These are phyloP conservation scores for Cynoglossus semilaevis DNA, from an alignment of 2,113 vertebrate species.

Conservation along the genomic window DNA sequence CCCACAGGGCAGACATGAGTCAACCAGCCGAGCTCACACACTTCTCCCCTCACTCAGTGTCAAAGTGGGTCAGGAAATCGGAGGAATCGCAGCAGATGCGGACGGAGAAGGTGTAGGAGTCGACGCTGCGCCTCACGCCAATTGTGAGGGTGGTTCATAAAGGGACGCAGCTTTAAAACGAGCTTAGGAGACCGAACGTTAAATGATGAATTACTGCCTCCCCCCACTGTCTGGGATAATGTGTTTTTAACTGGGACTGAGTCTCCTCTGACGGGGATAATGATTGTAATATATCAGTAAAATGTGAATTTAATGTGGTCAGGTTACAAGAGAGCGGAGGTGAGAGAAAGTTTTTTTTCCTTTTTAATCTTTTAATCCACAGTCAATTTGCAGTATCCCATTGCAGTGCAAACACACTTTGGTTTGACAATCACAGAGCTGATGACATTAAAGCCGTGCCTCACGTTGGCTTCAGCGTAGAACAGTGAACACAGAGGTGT, in stretches of 20 bases:
- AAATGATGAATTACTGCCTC: slow-evolving; percentile 27
- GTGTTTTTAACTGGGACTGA: slow-evolving; percentile 31
- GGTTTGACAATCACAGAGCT: slow-evolving; percentile 4
- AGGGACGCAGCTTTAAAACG: slow-evolving; percentile 13
- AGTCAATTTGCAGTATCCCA: slow-evolving; percentile 2
- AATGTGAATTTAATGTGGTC: slow-evolving; percentile 53
- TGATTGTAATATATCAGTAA: slow-evolving; percentile 44
- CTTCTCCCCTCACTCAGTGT: slow-evolving; percentile 4
- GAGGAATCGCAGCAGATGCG: slow-evolving; percentile 21
- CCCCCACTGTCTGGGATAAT: slow-evolving; percentile 27
- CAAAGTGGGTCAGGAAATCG: slow-evolving; percentile 13
- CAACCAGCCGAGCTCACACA: slow-evolving; percentile 10
- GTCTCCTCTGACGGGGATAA: slow-evolving; percentile 28
- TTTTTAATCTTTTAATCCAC: neutral
- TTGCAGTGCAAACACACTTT: slow-evolving; percentile 21
- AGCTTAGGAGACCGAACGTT: too few relatives aligned
- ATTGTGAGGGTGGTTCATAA: slow-evolving; percentile 35
- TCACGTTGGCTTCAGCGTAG: neutral
- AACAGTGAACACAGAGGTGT: too few relatives aligned
- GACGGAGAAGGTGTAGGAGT: neutral
- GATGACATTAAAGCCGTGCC: neutral
- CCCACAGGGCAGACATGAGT: slow-evolving; percentile 30
- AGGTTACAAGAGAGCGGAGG: slow-evolving; percentile 14
- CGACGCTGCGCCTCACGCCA: slow-evolving; percentile 32
- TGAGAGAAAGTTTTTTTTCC: slow-evolving; percentile 17